Evolutionary conservation across 2,888 invertebrate genomes (phyloP).

Genomic region (Aspidapion aeneum): DNA sequence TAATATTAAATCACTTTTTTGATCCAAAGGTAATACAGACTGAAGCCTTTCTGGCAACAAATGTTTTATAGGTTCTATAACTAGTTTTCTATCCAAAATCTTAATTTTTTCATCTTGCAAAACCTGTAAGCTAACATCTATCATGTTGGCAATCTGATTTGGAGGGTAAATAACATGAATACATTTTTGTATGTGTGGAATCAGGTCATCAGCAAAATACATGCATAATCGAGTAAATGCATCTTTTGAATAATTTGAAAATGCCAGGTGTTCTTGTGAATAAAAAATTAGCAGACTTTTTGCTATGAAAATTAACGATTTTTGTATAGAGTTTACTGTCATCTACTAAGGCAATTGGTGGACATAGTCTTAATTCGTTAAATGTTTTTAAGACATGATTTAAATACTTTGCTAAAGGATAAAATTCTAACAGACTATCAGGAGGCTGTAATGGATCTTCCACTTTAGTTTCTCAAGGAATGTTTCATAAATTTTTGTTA

Average conservation of each 20-base stretch:
- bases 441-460: constrained; percentile 66
- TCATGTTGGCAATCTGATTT: constrained; percentile 63
- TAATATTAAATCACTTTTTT: constrained; percentile 7
- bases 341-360: constrained; percentile 74
- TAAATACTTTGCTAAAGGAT: constrained; percentile 85
- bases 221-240: constrained; percentile 75
- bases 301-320: constrained; percentile 66
- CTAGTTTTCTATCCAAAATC: constrained; percentile 54
- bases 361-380: constrained; percentile 81
- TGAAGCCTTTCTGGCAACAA: constrained; percentile 43
- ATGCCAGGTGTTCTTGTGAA: constrained; percentile 80
- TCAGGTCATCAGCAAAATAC: constrained; percentile 75
- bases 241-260: constrained; percentile 72
- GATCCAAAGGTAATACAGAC: constrained; percentile 26
- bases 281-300: constrained; percentile 67
- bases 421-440: constrained; percentile 79
- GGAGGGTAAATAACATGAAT: constrained; percentile 79
- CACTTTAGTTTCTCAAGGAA: constrained; percentile 45
- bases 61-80: constrained; percentile 58
- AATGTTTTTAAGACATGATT: constrained; percentile 79
- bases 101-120: constrained; percentile 71
- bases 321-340: constrained; percentile 63
- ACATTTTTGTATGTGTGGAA: constrained; percentile 82
- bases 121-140: constrained; percentile 71
- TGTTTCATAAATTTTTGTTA: constrained; percentile 55